Evolutionary conservation across 64 coral and sea anemone species (phyloP).

Genomic region (Montipora capricornis): DNA sequence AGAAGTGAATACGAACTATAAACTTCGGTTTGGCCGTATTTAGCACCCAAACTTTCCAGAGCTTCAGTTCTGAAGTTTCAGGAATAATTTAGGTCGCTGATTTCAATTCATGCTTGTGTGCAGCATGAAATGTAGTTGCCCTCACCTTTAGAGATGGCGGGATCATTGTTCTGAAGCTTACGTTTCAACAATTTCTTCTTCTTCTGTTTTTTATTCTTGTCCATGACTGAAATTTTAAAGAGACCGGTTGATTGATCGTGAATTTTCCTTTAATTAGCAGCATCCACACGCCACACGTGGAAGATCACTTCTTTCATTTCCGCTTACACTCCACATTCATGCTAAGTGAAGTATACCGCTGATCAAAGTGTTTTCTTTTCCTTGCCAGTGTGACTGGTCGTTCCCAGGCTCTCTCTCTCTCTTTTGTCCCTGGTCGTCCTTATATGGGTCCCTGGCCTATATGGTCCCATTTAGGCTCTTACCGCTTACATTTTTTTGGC

Average conservation of each 20-base stretch:
- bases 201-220: slow-evolving; percentile 8
- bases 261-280: not conserved
- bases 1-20: not conserved
- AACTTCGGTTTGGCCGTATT: not conserved
- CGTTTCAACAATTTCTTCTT: slow-evolving; percentile 27
- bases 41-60: not conserved
- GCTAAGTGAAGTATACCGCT: not conserved
- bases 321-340: not conserved
- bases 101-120: no score
- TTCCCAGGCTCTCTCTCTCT: no score
- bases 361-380: not conserved
- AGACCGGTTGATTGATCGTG: not conserved
- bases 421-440: no score
- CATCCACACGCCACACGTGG: not conserved
- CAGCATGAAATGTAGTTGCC: not conserved
- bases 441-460: no score
- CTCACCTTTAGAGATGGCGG: slow-evolving; percentile 25
- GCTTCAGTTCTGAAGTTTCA: not conserved
- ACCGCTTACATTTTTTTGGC: no score
- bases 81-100: not conserved
- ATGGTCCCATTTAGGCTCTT: no score
- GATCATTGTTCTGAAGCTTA: not conserved
- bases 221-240: not conserved
- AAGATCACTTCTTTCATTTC: not conserved
- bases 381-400: no score